Evolutionary conservation across 1,140 invertebrate species (phyloP), one percentile per base, ranked within the genome.

Genomic region (Orchesella cincta): DNA sequence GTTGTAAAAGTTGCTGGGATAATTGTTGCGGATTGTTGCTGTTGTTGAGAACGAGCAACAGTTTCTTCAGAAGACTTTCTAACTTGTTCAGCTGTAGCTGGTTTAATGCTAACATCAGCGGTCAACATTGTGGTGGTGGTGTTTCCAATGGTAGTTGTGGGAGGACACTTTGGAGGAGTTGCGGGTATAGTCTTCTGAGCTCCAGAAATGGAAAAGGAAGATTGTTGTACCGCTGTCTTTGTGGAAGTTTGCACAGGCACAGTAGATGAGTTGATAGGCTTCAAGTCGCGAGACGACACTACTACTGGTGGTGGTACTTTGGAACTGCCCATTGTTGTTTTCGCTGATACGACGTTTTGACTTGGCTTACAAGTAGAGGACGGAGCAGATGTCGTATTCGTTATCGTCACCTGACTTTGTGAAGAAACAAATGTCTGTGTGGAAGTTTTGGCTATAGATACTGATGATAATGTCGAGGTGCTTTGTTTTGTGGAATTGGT

Each of bases 41-140:
- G n/a, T n/a, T n/a, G n/a, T n/a, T n/a, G n/a, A n/a, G n/a, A n/a
- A n/a, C n/a, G n/a, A n/a, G n/a, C n/a, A n/a, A n/a, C n/a, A n/a
- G n/a, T n/a, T n/a, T n/a, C n/a, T 46, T 46, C 8, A 46, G 39
- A 20, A 46, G 39, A 20, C 39, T 46, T 20, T 20, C n/a, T n/a
- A n/a, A 20, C 39, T 20, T 46, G 39, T 46, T 8, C 8, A 8
- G 31, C 62, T 67, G 31, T 31, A 16, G 62, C 8, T 12, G 62
- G 62, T 67, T 67, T 67, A 67, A 67, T 67, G 33, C 62, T 67
- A 29, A 67, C 62, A 67, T 67, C 62, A 31, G 62, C 3, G 31
- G 29, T 67, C n/a, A 67, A 29, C 62, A 67, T 67, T n/a, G n/a
- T n/a, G n/a, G n/a, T n/a, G n/a, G n/a, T n/a, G 62, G 62, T 67